These are phyloP conservation scores for Mimumesa dahlbomi DNA, from an alignment of 2,888 invertebrate genomes.

Conservation along the genomic window DNA sequence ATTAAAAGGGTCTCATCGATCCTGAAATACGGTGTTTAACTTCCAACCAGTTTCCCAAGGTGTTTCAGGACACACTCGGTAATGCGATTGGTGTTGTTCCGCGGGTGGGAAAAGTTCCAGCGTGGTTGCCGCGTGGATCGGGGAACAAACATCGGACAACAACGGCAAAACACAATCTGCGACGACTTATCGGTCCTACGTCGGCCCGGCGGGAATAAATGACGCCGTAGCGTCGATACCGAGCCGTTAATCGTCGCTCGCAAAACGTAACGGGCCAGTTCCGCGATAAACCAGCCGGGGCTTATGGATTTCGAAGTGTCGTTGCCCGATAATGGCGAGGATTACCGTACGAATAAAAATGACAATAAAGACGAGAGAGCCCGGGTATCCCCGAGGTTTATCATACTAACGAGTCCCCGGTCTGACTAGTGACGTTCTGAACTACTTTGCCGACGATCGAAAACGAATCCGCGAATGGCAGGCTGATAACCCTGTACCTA, in stretches of 20 bases:
- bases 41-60: neutral
- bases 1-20: no score
- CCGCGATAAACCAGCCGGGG: constrained; percentile 37
- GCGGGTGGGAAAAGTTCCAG: constrained; percentile 20
- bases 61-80: constrained; percentile 6
- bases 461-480: constrained; percentile 4
- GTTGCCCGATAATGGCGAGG: constrained; percentile 40
- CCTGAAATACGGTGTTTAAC: no score
- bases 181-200: constrained; percentile 31
- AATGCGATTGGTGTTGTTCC: constrained; percentile 38
- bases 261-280: constrained; percentile 12
- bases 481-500: constrained; percentile 39
- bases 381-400: constrained; percentile 16
- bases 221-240: constrained; percentile 28
- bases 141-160: constrained; percentile 2
- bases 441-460: neutral
- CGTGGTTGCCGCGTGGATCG: no score
- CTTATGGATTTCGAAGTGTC: constrained; percentile 44
- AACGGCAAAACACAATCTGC: constrained; percentile 15
- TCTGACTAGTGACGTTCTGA: constrained; percentile 15
- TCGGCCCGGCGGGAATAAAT: constrained; percentile 27
- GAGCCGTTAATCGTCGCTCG: constrained; percentile 52
- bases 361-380: constrained; percentile 39
- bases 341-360: constrained; percentile 45
- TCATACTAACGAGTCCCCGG: constrained; percentile 30